Base-by-base conservation (phyloP, 2,888 invertebrate species). In the Drosophila paranaensis region DNA sequence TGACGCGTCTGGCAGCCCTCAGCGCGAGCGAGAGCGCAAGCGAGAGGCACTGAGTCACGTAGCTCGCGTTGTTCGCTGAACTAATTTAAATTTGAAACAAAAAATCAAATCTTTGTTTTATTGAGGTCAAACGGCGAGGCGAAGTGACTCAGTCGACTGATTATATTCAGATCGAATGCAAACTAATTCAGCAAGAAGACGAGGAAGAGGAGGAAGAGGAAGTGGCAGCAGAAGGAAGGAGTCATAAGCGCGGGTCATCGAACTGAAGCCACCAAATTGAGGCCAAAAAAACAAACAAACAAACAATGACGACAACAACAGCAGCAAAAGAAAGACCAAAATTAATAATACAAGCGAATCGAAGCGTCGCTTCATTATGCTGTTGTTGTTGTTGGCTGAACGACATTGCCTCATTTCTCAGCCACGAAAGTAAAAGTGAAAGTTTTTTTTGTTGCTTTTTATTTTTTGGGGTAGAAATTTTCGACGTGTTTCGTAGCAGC, bases 361-460 rank as follows among this genome's bases (percentile, higher is more conserved):
- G 53, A 60, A 67, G 57, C 64, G 71, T 39, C 37, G 56, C 48
- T 51, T 67, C 45, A 11, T 39, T 45, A 43, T 55, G 14, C 65
- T 30, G 30, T 30, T 33, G 55, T 46, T 71, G 53, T 40, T 74
- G 56, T 39, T 58, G 71, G 20, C 45, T 25, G 42, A 60, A 75
- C 66, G 66, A 70, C 63, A 54, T 81, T 79, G 79, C 66, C 63
- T 70, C 69, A 75, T 75, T 64, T 45, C 77, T 30, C 51, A 30
- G 68, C 60, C 64, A 83, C 69, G 90, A 88, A 90, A 88, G 90
- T 90, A 90, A 88, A 88, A 90, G 90, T 90, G 90, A 88, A 88
- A 90, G 90, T 88, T 78, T 55, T 67, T 69, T 66, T 8, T 33
- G 30, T 30, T 73, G 20, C 3, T 27, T 27, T 6, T 27, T 48